These are phyloP conservation scores for Tiliacea citrago DNA, from an alignment of 2,888 invertebrate species.

Conservation along the genomic window DNA sequence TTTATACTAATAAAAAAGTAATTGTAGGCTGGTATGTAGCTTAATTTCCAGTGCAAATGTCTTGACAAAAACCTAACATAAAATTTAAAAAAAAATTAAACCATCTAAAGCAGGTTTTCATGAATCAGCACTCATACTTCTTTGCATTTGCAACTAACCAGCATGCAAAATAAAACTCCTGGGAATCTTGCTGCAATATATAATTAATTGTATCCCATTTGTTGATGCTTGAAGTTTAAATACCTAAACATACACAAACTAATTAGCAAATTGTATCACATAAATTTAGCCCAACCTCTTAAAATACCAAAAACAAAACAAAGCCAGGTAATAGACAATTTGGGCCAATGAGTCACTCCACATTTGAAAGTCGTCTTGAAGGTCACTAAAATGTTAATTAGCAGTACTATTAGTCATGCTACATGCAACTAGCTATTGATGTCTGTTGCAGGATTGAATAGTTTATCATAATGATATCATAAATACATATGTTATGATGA, in stretches of 20 bases:
- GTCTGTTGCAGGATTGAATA: constrained; percentile 31
- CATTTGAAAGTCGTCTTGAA: constrained; percentile 21
- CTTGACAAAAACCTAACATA: neutral
- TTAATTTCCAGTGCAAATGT: neutral
- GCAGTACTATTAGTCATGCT: constrained; percentile 47
- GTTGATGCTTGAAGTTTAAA: neutral
- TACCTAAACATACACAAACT: neutral
- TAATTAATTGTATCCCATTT: neutral
- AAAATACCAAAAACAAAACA: constrained; percentile 10
- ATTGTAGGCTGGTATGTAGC: neutral
- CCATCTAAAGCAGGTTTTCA: neutral
- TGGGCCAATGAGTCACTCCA: constrained; percentile 45
- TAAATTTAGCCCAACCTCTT: constrained; percentile 6
- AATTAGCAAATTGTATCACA: neutral
- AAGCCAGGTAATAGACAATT: constrained; percentile 16
- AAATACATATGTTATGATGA: neutral
- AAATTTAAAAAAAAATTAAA: neutral
- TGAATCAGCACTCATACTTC: neutral
- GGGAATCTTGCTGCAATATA: neutral
- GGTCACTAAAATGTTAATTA: constrained; percentile 56
- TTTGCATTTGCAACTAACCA: neutral
- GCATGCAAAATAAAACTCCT: neutral
- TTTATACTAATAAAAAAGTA: neutral
- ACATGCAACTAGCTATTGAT: constrained; percentile 20
- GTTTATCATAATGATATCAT: constrained; percentile 26